Evolutionary conservation across 2,888 invertebrate species (phyloP), one percentile per base, ranked within the genome.

Genomic region (Chrysomela aeneicollis): DNA sequence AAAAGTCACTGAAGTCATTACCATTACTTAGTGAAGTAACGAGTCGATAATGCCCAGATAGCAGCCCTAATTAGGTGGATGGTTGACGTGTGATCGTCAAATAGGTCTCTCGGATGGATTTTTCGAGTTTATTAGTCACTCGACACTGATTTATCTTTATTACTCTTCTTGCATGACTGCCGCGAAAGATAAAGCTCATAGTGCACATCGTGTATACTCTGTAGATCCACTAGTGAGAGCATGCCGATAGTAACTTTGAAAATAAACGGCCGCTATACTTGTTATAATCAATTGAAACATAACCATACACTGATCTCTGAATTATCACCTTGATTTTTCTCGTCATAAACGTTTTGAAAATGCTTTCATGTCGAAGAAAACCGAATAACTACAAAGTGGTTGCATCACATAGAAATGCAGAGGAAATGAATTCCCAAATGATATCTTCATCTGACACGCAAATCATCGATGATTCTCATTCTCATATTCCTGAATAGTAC

Each of bases 1-100:
- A 71, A 67, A 73, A 71, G 68, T 69, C 68, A 71, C 66, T 67
- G 62, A 68, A 62, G 69, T 66, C 71, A 71, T 74, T 72, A 70
- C 68, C 73, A 72, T 72, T 72, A 73, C 70, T 73, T 72, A 72
- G 70, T 55, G 64, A 58, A 53, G 67, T 67, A 67, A 67, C 60
- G 67, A 67, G 67, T 64, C 61, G 71, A 72, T 72, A 64, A 69
- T 63, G 59, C 67, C 54, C 64, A 50, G 71, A 71, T 73, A 73
- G 61, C 68, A 64, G 66, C 42, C 68, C 73, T 71, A 65, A 63
- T 65, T 67, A 70, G 61, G 59, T 62, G 54, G 61, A 67, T 64
- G 59, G 52, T 62, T 55, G 47, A 49, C 63, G 64, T 67, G 64
- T 64, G 57, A 67, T 59, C 67, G 62, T 64, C 67, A 67, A 64